Evolutionary conservation across 2,113 vertebrate species (phyloP).

Genomic region (Polypterus senegalus): DNA sequence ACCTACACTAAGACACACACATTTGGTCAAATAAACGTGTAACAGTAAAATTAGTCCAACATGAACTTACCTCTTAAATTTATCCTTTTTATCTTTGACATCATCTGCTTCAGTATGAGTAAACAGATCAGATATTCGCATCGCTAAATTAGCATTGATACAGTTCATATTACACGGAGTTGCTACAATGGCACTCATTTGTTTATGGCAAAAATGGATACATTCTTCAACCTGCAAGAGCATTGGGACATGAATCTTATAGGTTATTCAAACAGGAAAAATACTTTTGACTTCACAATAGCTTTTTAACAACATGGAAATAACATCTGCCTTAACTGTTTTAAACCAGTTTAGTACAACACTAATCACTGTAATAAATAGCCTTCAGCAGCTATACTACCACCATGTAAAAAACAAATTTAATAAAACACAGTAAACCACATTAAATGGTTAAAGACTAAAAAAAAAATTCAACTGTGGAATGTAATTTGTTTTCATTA

Average conservation of each 20-base stretch:
- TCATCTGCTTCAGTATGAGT: slow-evolving; percentile 85
- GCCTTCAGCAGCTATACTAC: too few species aligned
- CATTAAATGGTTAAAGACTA: too few species aligned
- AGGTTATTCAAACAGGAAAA: too few species aligned
- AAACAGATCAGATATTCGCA: slow-evolving; percentile 75
- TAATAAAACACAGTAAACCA: too few species aligned
- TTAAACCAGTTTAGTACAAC: too few species aligned
- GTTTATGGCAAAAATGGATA: slow-evolving; percentile 81
- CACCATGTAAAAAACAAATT: too few species aligned
- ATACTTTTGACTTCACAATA: too few species aligned
- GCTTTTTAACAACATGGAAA: too few species aligned
- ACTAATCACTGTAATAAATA: too few species aligned
- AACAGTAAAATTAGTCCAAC: slow-evolving; percentile 14
- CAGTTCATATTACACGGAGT: slow-evolving; percentile 97
- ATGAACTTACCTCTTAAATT: slow-evolving; percentile 78
- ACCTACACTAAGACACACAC: background rate
- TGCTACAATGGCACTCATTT: slow-evolving; percentile 87
- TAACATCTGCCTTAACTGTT: too few species aligned
- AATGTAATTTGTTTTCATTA: too few species aligned
- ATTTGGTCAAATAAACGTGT: background rate
- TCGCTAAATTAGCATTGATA: slow-evolving; percentile 84
- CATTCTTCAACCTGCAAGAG: slow-evolving; percentile 80
- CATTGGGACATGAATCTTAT: background rate
- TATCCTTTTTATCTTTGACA: slow-evolving; percentile 91
- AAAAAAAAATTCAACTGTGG: too few species aligned